Base-by-base conservation (phyloP, 2,797 vertebrate species). In the Lithobates pipiens region DNA sequence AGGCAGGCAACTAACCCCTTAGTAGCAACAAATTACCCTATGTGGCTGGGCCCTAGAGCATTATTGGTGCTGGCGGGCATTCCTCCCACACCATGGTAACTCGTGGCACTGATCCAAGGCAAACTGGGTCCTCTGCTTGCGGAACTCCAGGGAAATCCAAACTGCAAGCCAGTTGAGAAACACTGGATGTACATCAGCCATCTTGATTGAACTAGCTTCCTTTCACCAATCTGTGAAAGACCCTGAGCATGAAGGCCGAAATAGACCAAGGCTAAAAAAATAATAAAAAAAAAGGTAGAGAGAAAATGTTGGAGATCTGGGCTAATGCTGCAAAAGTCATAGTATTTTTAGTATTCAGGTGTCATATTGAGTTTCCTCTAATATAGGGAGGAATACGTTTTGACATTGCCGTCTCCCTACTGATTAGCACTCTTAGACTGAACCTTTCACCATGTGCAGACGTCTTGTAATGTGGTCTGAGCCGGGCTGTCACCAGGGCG, bases 371-470 rank as follows among this genome's bases (percentile, higher is more conserved):
- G 54, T 73, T 69, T 75, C 54, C 9, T 80, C 67, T 68, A 29
- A 68, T 61, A 5, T 44, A 67, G 70, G 68, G 39, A 65, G 44
- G 34, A 27, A 77, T 73, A 50, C 15, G 75, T 82, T 78, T 68
- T 87, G 85, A 83, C 85, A 83, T 25, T 79, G 68, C 29, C 82
- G 57, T 79, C 34, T 86, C 79, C 85, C 85, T 42, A 18, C 27
- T 78, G 76, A 83, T 75, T 70, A 44, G 65, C 85, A 69, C 34
- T 83, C 80, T 79, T n/a, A 18, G 76, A 42, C 76, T 54, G 70
- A 57, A 73, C 75, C 74, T 77, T 36, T 82, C 85, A 86, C 68
- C 50, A n/a, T 44, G 46, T 54, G 3, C 32, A 54, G 74, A 83
- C 70, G 57, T 83, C n/a, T 73, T 75, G 69, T 79, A 87, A 75